phyloP scores from a whole-genome alignment of 2,888 invertebrate species.

The Pseudococcus jackbeardsleyi region DNA sequence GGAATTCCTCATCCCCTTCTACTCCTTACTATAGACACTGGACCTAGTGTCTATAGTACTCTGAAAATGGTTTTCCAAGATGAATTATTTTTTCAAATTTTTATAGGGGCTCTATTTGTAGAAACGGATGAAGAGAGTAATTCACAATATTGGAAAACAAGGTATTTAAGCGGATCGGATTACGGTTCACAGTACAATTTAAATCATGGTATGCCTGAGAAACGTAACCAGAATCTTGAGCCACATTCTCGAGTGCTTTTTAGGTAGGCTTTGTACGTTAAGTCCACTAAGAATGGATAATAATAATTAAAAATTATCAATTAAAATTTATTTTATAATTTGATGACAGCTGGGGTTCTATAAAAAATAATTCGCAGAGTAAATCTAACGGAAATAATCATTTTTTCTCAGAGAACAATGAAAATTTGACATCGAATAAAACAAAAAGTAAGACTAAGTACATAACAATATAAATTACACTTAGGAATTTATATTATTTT shows the following conservation, averaged over 20 bases:
- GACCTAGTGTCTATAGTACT: no score
- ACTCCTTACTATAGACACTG: no score
- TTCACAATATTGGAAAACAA: slow-evolving; percentile 61
- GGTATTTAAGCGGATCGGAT: slow-evolving; percentile 65
- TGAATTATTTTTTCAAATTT: background rate
- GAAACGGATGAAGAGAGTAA: slow-evolving; percentile 7
- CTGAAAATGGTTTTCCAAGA: background rate
- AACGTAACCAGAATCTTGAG: background rate
- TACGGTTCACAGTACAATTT: slow-evolving; percentile 65
- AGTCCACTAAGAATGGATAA: background rate
- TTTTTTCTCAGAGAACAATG: slow-evolving; percentile 36
- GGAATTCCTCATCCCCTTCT: no score
- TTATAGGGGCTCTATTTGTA: slow-evolving; percentile 24
- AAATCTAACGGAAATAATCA: background rate
- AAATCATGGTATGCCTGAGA: slow-evolving; percentile 7
- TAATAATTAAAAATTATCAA: background rate
- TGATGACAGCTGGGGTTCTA: slow-evolving; percentile 44
- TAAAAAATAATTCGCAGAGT: background rate
- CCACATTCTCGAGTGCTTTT: slow-evolving; percentile 59
- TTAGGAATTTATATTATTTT: no score
- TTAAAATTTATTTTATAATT: background rate
- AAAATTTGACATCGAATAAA: background rate
- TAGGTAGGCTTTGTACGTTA: slow-evolving; percentile 38
- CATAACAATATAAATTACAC: background rate
- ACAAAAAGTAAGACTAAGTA: background rate